A percentile compares a stretch with the other conserved stretches of the same genome.
Conservation (phyloP, 2,797 vertebrate genomes). For the Tokudaia tokunoshimensis region DNA sequence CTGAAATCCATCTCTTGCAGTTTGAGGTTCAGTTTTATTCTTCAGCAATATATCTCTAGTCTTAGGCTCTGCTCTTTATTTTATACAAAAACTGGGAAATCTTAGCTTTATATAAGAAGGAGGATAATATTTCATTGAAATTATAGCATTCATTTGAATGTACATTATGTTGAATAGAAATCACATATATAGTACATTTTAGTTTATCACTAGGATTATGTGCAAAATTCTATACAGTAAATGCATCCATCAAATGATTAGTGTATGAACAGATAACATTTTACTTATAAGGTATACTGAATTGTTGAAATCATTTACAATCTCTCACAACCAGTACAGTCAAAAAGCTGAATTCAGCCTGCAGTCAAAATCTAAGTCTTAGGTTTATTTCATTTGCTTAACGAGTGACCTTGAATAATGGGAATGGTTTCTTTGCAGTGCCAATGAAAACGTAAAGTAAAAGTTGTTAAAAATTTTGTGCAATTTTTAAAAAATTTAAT, state of each 20-base stretch:
- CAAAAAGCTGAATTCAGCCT: not conserved
- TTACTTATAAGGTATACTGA: not conserved
- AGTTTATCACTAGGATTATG: not conserved
- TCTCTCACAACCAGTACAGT: not conserved
- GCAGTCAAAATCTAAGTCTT: not conserved
- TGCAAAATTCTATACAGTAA: not conserved
- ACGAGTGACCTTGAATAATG: not conserved
- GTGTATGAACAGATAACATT: not conserved
- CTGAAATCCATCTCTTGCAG: not conserved
- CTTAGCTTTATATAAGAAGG: not conserved
- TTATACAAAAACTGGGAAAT: not conserved
- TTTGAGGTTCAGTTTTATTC: not conserved
- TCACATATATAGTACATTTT: not conserved
- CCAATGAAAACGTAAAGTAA: not conserved
- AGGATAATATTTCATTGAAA: not conserved
- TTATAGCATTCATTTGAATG: not conserved
- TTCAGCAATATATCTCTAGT: not conserved
- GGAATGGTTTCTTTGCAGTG: not conserved
- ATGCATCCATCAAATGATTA: not conserved
- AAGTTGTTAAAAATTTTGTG: not conserved
- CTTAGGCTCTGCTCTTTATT: not conserved
- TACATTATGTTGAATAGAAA: not conserved
- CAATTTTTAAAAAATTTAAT: not conserved
- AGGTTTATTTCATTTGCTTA: slow-evolving; percentile 22
- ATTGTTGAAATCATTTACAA: not conserved